phyloP scores from a whole-genome alignment of 1,140 invertebrate species.

The Bombus picipes region DNA sequence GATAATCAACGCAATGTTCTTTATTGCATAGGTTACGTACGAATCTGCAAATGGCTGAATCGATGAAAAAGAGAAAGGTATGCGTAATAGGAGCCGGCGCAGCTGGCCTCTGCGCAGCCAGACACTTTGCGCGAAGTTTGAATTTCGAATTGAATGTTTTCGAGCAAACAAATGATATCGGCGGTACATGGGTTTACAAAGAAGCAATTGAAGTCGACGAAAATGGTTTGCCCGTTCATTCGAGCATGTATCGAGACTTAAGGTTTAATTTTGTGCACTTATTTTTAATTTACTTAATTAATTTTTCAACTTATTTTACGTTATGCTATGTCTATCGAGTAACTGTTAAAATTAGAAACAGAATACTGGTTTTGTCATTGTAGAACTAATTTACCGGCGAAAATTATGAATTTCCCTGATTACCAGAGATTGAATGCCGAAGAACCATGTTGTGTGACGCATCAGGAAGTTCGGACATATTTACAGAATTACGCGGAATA shows the following conservation, averaged over 20 bases:
- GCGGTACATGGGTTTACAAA: conserved; percentile 89
- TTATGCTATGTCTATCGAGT: neutral
- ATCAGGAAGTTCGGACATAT: conserved; percentile 86
- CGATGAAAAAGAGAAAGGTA: conserved; percentile 79
- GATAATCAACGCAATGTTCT: neutral
- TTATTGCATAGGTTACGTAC: neutral
- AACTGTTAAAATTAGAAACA: neutral
- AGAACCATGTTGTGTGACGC: conserved; percentile 83
- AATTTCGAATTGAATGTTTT: conserved; percentile 84
- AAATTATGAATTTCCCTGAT: conserved; percentile 90
- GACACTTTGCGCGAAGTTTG: conserved; percentile 81
- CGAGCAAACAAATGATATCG: conserved; percentile 85
- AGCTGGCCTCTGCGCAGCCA: conserved; percentile 88
- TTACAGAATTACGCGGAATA: conserved; percentile 85
- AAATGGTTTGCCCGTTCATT: conserved; percentile 85
- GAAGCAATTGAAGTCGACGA: conserved; percentile 85
- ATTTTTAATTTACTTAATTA: too few species aligned
- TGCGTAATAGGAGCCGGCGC: conserved; percentile 91
- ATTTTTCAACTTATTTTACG: neutral
- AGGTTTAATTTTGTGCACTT: conserved; percentile 60
- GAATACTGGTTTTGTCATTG: neutral
- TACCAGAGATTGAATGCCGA: conserved; percentile 83
- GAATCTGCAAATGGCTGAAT: conserved; percentile 43
- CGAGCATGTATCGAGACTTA: conserved; percentile 87
- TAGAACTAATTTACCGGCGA: conserved; percentile 90